Base-by-base conservation (phyloP, 2,888 invertebrate species). In the Drosophila setosimentum region DNA sequence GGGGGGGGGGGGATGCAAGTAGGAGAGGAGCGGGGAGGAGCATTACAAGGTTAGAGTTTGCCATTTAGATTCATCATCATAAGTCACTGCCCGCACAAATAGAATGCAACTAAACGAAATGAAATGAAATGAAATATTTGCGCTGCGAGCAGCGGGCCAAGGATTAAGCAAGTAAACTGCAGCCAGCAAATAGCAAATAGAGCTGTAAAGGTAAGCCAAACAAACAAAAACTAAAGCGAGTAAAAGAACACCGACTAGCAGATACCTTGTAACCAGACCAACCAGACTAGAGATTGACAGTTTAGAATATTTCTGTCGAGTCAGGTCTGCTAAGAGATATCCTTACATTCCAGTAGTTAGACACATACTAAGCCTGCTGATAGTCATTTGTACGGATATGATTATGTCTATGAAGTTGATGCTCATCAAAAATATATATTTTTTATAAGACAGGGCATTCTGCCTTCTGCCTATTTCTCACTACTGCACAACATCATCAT, bases 61-160 rank as follows among this genome's bases (percentile, higher is more conserved):
- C 85, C 91, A 88, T 86, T 90, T 88, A 83, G 91, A 93, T 92
- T 92, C 91, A 92, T 92, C 92, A 93, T 93, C 92, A 92, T 92
- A 92, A 92, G 92, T 92, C 93, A 92, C 91, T 87, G 89, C 81
- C 86, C 77, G 65, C 71, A 64, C 77, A 76, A 77, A 67, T 57
- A 69, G 65, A 77, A 77, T 77, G 76, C 33, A 77, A 61, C 79
- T 63, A 85, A 89, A 91, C 91, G 76, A 78, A 85, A 86, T 73
- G 74, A 82, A 86, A 91, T 89, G 90, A 91, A 90, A 91, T 89
- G 90, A 91, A 90, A 91, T 91, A 86, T 90, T 80, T 91, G 80
- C 79, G 54, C 66, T 72, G 62, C 45, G 30, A 37, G 64, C 54
- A 64, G 50, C 68, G 73, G 68, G 73, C 70, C 73, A 79, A 59